These are phyloP conservation scores for Brachionus asplanchnoidis DNA, from an alignment of 1,140 invertebrate genomes.

Conservation along the genomic window DNA sequence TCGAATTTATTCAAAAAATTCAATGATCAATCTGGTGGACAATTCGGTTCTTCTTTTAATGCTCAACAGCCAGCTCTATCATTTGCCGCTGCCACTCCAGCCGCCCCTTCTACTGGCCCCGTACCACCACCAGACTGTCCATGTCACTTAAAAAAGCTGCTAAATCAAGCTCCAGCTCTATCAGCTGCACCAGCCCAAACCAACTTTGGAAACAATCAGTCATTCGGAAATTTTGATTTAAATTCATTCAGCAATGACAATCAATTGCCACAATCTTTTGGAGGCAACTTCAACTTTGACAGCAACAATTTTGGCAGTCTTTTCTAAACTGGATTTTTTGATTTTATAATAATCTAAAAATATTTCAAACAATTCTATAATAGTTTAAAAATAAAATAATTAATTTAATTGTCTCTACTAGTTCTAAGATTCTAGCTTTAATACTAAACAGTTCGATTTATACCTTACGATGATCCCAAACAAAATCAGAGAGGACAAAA, in stretches of 20 bases:
- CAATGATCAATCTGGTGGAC: background rate
- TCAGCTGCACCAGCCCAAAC: background rate
- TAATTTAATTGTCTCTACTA: too few relatives aligned
- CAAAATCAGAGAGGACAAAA: too few relatives aligned
- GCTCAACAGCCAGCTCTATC: background rate
- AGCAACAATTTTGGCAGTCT: background rate
- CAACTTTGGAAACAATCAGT: background rate
- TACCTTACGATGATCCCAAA: too few relatives aligned
- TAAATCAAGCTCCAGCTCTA: background rate
- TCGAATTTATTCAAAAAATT: background rate
- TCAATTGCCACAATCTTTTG: background rate
- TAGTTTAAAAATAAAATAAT: background rate
- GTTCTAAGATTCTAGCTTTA: too few relatives aligned
- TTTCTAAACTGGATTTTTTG: background rate
- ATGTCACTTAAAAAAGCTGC: background rate
- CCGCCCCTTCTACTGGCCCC: background rate
- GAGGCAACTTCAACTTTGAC: background rate
- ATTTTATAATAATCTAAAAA: background rate
- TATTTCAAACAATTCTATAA: background rate
- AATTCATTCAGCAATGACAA: background rate
- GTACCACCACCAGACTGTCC: slow-evolving; percentile 5
- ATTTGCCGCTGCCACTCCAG: background rate
- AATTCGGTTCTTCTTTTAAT: background rate
- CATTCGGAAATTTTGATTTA: background rate
- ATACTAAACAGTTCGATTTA: too few relatives aligned